Base-by-base conservation (phyloP, 2,113 vertebrate genomes). In the Crocuta crocuta region DNA sequence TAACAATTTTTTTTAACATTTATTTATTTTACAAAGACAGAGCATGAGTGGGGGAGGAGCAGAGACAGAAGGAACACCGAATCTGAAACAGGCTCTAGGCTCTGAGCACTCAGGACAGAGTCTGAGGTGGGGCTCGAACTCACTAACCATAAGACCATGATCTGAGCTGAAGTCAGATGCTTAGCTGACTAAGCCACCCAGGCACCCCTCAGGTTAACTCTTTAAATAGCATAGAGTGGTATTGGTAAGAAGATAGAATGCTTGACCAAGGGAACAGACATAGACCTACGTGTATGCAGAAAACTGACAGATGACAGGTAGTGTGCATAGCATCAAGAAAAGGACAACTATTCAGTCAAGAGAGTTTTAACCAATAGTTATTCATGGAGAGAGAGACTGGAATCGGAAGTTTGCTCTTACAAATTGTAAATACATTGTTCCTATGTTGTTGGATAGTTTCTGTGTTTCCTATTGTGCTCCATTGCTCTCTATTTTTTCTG, bases 61-160 rank as follows among this genome's bases (percentile, higher is more conserved):
- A 5, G 53, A 55, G 53, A 55, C 4, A 17, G 15, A 55, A 0
- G 4, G 53, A 4, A 55, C 53, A 1, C 16, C 1, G 16, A 55
- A 55, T 55, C 53, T 1, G 15, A 55, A 55, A 4, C 13, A 55
- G 53, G 53, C 16, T 17, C 53, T 15, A 15, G 53, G 53, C 53
- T 55, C 53, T 55, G 53, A 55, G 53, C 53, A 55, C 53, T 4
- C 53, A 1, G 16, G 53, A 39, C 39, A 39, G 39, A 39, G 39
- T 39, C 39, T 39, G 39, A 39, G 39, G 39, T 39, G 39, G 39
- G 39, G 53, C 53, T 55, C 0, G 16, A 55, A 55, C 53, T 4
- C 39, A 39, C 39, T 39, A 39, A 39, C 39, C 39, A 4, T 17
- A 15, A 55, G 15, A 55, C 15, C 53, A 17, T 55, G 53, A 55